Evolutionary conservation across 1,140 invertebrate genomes (phyloP).

Genomic region (Papilio glaucus): DNA sequence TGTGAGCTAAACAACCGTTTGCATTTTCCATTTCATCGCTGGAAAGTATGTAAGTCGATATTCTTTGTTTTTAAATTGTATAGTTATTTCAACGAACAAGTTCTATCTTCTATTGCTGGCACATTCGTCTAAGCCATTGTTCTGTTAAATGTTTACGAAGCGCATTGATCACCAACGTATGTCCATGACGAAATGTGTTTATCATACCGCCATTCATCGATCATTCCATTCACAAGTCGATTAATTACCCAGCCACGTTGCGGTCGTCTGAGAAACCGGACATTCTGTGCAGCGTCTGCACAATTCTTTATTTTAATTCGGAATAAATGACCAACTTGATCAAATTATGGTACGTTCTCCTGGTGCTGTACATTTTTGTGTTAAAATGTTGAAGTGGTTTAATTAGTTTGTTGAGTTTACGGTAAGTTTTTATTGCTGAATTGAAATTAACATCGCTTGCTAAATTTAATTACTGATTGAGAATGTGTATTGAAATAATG

Average conservation of each 20-base stretch:
- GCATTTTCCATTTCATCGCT: not conserved
- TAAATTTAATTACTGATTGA: slow-evolving; percentile 6
- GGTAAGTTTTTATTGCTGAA: slow-evolving; percentile 3
- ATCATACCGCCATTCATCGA: slow-evolving; percentile 19
- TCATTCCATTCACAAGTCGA: slow-evolving; percentile 23
- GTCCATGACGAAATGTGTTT: slow-evolving; percentile 23
- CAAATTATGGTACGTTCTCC: not conserved
- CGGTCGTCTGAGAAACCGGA: slow-evolving; percentile 4
- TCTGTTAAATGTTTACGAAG: slow-evolving; percentile 11
- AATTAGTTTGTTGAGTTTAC: not conserved
- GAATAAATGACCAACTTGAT: not conserved
- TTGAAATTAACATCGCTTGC: not conserved
- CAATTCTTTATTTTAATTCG: not conserved
- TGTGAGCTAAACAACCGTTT: not conserved
- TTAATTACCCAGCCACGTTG: slow-evolving; percentile 8
- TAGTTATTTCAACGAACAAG: not conserved
- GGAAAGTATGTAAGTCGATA: not conserved
- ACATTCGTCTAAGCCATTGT: slow-evolving; percentile 24
- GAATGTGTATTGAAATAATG: not conserved
- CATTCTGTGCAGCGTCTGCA: slow-evolving; percentile 5
- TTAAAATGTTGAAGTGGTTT: slow-evolving; percentile 4
- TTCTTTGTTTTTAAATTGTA: slow-evolving; percentile 14
- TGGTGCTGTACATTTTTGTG: not conserved
- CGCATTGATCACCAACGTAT: slow-evolving; percentile 5
- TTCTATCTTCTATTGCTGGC: not conserved